Evolutionary conservation across 1,140 invertebrate species (phyloP), one percentile per base, ranked within the genome.

Genomic region (Varroa destructor): DNA sequence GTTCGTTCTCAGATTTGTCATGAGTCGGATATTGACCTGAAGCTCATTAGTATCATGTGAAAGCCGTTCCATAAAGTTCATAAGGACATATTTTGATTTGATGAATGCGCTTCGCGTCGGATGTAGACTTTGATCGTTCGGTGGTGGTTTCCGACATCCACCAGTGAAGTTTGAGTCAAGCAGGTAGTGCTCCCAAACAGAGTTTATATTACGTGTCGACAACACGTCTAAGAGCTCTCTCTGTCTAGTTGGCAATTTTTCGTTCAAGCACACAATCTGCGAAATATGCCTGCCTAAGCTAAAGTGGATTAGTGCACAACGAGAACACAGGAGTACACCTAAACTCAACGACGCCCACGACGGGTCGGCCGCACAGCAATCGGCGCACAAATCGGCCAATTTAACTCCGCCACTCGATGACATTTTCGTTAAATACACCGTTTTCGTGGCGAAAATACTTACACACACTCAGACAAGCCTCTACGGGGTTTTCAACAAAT

Each of bases 61-160:
- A 14, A 67, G 61, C 36, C 61, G 61, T 67, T 67, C 61, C 61
- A 67, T 67, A 46, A 67, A 67, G 46, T 67, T 67, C 46, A 67
- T 43, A 12, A 67, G 40, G 37, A 67, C 46, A 8, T 67, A 67
- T 8, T 67, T 67, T 46, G 61, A 40, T 40, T 67, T 46, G 61
- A 67, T 67, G 36, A 67, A 67, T 12, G 61, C 61, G 40, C 61
- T 67, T 46, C 61, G 61, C 37, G 61, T 67, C 40, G 61, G 61
- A 67, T 67, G 61, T 40, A 40, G 61, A 46, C 40, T 67, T 67
- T 67, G 61, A 46, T 67, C 61, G 46, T 40, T 40, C 14, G 61
- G 61, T 46, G 61, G 40, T 3, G 61, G 61, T 40, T 67, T 67
- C 10, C 61, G 61, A 37, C 61, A 67, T 14, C 61, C 61, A 8